Evolutionary conservation across 2,113 vertebrate species (phyloP).

Genomic region (Steatornis caripensis): DNA sequence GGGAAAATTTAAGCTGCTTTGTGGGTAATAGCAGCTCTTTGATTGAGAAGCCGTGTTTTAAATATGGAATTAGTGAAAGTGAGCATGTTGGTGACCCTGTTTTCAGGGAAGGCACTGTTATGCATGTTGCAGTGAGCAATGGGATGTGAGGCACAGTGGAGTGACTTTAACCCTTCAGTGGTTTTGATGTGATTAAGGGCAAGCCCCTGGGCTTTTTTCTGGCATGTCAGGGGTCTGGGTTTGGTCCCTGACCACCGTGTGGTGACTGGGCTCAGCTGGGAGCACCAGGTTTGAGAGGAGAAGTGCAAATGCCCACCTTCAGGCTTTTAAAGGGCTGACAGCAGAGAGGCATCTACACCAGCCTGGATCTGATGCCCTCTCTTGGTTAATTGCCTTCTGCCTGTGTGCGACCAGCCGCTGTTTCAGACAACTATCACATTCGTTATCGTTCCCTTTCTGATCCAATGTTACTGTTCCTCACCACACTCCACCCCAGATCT

Average conservation of each 20-base stretch:
- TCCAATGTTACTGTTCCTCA: background rate
- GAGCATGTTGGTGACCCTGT: background rate
- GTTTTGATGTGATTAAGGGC: background rate
- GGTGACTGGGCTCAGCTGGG: background rate
- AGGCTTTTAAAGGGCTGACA: background rate
- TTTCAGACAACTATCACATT: background rate
- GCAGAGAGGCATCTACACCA: background rate
- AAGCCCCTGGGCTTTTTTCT: background rate
- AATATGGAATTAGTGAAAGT: background rate
- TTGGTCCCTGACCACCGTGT: background rate
- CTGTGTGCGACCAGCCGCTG: background rate
- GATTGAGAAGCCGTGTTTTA: background rate
- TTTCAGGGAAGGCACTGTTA: background rate
- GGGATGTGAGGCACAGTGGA: background rate
- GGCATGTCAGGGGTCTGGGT: background rate
- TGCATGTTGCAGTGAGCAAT: background rate
- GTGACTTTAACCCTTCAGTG: background rate
- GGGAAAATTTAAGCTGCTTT: conserved; percentile 1
- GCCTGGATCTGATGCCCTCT: background rate
- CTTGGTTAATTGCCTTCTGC: background rate
- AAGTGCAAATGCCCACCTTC: background rate
- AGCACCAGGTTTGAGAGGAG: background rate
- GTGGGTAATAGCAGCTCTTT: background rate
- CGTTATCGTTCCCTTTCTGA: background rate
- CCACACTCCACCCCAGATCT: background rate